phyloP scores from a whole-genome alignment of 2,797 vertebrate species.

The Lagocephalus sceleratus region DNA sequence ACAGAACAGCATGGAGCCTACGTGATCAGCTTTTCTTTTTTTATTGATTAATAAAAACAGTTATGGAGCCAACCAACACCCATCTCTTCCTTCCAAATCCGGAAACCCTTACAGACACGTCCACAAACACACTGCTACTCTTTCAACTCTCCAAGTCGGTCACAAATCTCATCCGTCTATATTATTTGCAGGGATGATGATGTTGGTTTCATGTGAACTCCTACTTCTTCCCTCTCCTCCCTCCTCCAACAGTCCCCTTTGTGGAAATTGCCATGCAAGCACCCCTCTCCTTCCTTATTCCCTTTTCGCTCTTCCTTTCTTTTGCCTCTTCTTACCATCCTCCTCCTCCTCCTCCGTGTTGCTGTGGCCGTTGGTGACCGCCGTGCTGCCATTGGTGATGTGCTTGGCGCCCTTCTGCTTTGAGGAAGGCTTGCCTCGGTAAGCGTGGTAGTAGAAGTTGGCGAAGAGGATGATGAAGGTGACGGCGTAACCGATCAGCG shows the following conservation, averaged over 20 bases:
- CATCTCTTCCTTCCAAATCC: conserved; percentile 37
- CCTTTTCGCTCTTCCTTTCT: conserved; percentile 87
- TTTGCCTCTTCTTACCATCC: conserved; percentile 86
- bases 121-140: conserved; percentile 48
- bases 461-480: conserved; percentile 97
- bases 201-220: conserved; percentile 32
- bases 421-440: conserved; percentile 81
- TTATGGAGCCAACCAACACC: conserved; percentile 45
- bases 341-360: conserved; percentile 80
- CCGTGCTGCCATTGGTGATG: conserved; percentile 75
- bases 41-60: conserved; percentile 26
- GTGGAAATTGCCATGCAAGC: conserved; percentile 54
- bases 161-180: conserved; percentile 53
- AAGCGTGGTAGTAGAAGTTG: conserved; percentile 98
- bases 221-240: conserved; percentile 17
- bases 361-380: conserved; percentile 82
- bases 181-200: conserved; percentile 34
- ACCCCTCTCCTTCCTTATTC: conserved; percentile 76
- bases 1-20: conserved; percentile 49
- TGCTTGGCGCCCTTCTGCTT: conserved; percentile 77
- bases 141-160: conserved; percentile 43
- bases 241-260: conserved; percentile 62
- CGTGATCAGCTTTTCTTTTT: conserved; percentile 43
- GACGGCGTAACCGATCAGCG: conserved; percentile 90
- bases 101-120: conserved; percentile 48